phyloP scores from a whole-genome alignment of 1,140 invertebrate species.

The Mycetomoellerius zeteki region DNA sequence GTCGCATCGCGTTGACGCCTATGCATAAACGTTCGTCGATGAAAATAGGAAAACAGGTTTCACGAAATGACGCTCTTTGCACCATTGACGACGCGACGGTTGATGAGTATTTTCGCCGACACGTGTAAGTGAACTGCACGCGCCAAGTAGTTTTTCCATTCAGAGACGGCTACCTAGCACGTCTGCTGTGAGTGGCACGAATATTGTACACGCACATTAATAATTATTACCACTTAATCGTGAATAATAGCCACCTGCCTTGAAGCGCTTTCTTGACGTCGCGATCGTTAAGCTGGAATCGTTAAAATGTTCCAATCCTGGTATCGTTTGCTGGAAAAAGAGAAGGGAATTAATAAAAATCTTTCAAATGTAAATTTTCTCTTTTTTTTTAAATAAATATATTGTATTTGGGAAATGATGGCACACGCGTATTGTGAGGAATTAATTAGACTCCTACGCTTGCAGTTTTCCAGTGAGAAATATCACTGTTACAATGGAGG shows the following conservation, averaged over 20 bases:
- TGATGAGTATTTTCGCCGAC: slow-evolving; percentile 56
- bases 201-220: slow-evolving; percentile 43
- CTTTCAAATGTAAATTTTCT: slow-evolving; percentile 3
- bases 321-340: neutral
- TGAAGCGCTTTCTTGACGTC: slow-evolving; percentile 6
- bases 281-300: slow-evolving; percentile 28
- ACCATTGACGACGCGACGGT: slow-evolving; percentile 33
- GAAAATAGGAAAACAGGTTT: slow-evolving; percentile 59
- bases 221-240: slow-evolving; percentile 57
- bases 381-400: neutral
- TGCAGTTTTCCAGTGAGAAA: slow-evolving; percentile 3
- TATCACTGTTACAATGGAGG: neutral
- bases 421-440: neutral
- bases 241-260: slow-evolving; percentile 41
- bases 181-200: slow-evolving; percentile 39
- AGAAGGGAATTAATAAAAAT: slow-evolving; percentile 17
- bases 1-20: slow-evolving; percentile 2
- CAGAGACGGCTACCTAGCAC: slow-evolving; percentile 8
- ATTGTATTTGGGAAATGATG: neutral
- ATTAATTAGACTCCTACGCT: slow-evolving; percentile 40
- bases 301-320: slow-evolving; percentile 7
- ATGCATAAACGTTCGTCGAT: slow-evolving; percentile 34
- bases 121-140: slow-evolving; percentile 39
- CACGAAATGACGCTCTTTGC: slow-evolving; percentile 40
- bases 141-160: slow-evolving; percentile 51